phyloP scores from a whole-genome alignment of 2,888 invertebrate genomes.

The Epistrophe grossulariae region DNA sequence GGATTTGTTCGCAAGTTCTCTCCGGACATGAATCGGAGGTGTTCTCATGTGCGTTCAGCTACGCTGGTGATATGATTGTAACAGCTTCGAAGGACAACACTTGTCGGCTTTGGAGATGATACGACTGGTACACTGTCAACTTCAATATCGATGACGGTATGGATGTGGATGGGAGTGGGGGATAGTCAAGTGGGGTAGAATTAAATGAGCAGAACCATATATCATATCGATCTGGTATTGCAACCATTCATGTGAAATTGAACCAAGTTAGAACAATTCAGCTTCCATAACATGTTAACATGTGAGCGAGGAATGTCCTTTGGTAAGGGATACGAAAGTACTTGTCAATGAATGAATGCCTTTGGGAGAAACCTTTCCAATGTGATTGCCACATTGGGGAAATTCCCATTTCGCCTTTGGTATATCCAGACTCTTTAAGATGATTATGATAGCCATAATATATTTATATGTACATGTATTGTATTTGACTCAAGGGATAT shows the following conservation, averaged over 20 bases:
- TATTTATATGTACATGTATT: neutral
- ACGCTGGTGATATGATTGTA: constrained; percentile 90
- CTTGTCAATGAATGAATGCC: constrained; percentile 24
- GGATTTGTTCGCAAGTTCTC: constrained; percentile 89
- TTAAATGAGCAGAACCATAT: constrained; percentile 45
- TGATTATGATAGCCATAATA: constrained; percentile 32
- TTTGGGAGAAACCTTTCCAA: constrained; percentile 55
- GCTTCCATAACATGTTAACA: neutral
- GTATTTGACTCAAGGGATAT: constrained; percentile 34
- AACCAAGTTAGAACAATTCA: constrained; percentile 46
- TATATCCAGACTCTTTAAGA: constrained; percentile 46
- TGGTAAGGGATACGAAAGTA: neutral
- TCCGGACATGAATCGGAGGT: constrained; percentile 92
- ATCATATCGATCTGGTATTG: constrained; percentile 31
- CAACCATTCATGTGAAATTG: constrained; percentile 55
- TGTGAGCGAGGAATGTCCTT: neutral
- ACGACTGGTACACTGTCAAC: constrained; percentile 86
- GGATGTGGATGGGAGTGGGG: neutral
- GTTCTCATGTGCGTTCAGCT: constrained; percentile 92
- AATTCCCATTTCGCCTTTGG: constrained; percentile 34
- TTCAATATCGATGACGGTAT: constrained; percentile 40
- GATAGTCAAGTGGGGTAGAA: neutral
- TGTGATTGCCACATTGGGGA: constrained; percentile 63
- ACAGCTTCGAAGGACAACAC: constrained; percentile 94
- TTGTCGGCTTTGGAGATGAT: constrained; percentile 91